phyloP scores from a whole-genome alignment of 2,113 vertebrate species.

The Ptilorrhoa leucosticta region DNA sequence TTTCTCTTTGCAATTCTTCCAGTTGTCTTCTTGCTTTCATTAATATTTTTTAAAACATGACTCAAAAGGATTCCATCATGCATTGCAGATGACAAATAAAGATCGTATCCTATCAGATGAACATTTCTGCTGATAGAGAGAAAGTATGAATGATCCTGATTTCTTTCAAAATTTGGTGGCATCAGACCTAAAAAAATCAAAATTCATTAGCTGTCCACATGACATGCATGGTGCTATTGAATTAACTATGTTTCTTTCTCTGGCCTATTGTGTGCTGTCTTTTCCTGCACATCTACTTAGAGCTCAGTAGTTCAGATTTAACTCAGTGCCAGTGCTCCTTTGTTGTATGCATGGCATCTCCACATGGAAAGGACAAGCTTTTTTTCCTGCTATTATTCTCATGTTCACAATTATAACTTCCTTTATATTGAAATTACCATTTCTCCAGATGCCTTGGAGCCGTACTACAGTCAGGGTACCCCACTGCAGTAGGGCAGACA shows the following conservation, averaged over 20 bases:
- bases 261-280: not conserved
- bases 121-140: not conserved
- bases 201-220: not conserved
- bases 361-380: not conserved
- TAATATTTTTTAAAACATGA: not conserved
- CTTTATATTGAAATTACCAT: not conserved
- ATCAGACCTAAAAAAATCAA: not conserved
- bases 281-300: not conserved
- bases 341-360: not conserved
- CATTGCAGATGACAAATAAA: not conserved
- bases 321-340: not conserved
- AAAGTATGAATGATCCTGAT: not conserved
- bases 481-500: not conserved
- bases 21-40: not conserved
- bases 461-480: not conserved
- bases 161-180: not conserved
- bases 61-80: not conserved
- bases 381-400: not conserved
- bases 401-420: not conserved
- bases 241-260: not conserved
- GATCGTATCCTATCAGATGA: not conserved
- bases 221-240: not conserved
- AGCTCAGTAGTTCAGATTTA: not conserved
- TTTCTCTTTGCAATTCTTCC: not conserved
- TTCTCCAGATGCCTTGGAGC: not conserved